These are phyloP conservation scores for Aethina tumida DNA, from an alignment of 1,140 invertebrate species.

Conservation along the genomic window DNA sequence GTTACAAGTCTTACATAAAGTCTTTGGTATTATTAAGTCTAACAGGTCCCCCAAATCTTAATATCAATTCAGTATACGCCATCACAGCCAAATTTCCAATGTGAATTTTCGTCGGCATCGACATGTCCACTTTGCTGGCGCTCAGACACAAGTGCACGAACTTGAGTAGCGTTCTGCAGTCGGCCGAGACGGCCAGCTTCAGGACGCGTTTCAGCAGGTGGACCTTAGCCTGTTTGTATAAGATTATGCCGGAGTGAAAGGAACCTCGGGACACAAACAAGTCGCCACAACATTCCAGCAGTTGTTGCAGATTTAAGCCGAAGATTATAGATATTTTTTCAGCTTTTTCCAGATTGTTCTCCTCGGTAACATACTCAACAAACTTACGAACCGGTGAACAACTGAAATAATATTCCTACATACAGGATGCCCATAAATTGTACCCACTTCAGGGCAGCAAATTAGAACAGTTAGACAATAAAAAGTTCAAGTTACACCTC, in stretches of 20 bases:
- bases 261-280: slow-evolving; percentile 51
- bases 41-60: slow-evolving; percentile 35
- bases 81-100: slow-evolving; percentile 59
- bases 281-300: slow-evolving; percentile 65
- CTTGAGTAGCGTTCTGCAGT: slow-evolving; percentile 56
- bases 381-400: slow-evolving; percentile 56
- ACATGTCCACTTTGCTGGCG: slow-evolving; percentile 46
- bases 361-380: slow-evolving; percentile 49
- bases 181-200: slow-evolving; percentile 61
- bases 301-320: slow-evolving; percentile 54
- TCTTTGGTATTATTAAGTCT: slow-evolving; percentile 39
- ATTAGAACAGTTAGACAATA: too few relatives aligned
- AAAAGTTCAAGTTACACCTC: too few relatives aligned
- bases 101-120: slow-evolving; percentile 51
- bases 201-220: slow-evolving; percentile 56
- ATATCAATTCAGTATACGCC: slow-evolving; percentile 52
- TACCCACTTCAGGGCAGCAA: slow-evolving; percentile 4
- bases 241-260: slow-evolving; percentile 53
- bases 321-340: slow-evolving; percentile 47
- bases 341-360: slow-evolving; percentile 45
- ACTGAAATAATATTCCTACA: slow-evolving; percentile 33
- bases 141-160: slow-evolving; percentile 49
- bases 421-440: too few relatives aligned
- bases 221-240: slow-evolving; percentile 65
- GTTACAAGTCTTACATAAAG: slow-evolving; percentile 41